Base-by-base conservation (phyloP, 2,888 invertebrate genomes). In the Meiosimyza decipiens region DNA sequence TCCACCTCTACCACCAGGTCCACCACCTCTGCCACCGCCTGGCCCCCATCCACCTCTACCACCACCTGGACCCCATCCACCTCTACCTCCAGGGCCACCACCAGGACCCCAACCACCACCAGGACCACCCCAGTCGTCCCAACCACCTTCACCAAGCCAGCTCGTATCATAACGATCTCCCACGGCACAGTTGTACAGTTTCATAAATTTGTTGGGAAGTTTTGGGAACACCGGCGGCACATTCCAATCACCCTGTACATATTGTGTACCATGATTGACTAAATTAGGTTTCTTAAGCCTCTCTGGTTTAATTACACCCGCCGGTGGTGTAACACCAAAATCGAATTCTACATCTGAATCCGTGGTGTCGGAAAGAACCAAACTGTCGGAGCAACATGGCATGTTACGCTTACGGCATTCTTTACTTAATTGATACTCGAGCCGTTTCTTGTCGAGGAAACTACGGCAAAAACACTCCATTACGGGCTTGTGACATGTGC, bases 291-390 rank as follows among this genome's bases (percentile, higher is more conserved):
- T 86, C 3, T 87, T 84, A 66, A 88, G 87, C 12, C 90, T 88
- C 72, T 90, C 88, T 1, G 91, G 88, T 77, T 90, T 91, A 67
- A 92, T 91, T 54, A 92, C 88, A 0, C 91, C 92, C 57, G 91
- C 92, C 0, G 92, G 92, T 1, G 92, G 92, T 0, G 92, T 92
- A 69, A 92, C 92, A 74, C 92, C 92, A 55, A 92, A 91, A 79
- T 92, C 92, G 85, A 92, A 89, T 72, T 92, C 92, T 1, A 90
- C 90, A 74, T 92, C 91, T 28, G 83, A 86, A 22, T 87, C 86
- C 12, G 82, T 81, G 11, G 86, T 85, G 18, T 86, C 87, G 0
- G 86, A 82, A 0, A 86, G 77, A 0, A 84, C 79, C 16, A 86
- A 74, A 0, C 77, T 75, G 9, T 83, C 76, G 40, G 79, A 80